Base-by-base conservation (phyloP, 2,888 invertebrate species). In the Laothoe populi region DNA sequence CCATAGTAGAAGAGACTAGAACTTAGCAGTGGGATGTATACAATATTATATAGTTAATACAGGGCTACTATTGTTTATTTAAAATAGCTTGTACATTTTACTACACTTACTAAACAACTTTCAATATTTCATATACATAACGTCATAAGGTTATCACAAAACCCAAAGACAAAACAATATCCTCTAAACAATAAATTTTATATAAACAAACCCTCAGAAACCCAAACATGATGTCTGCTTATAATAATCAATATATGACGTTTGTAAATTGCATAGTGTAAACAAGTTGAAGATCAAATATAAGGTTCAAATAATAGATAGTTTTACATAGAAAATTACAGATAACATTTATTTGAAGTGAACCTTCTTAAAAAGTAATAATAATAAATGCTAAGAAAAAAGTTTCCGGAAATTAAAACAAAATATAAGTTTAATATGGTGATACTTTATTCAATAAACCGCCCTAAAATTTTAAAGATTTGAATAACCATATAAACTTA, bases 191-290 rank as follows among this genome's bases (percentile, higher is more conserved):
- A 13, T 46, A 46, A 21, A 46, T 8, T 7, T 7, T 7, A 48
- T 48, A 13, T 48, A 24, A 48, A 48, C 24, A 24, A 31, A 31
- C 8, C n/a, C n/a, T n/a, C n/a, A n/a, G n/a, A n/a, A n/a, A n/a
- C n/a, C 31, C 7, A 4, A 26, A 4, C 31, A 31, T 49, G 8
- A 31, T 16, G 26, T 31, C 49, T 10, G 24, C 10, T 31, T 31
- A 0, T 16, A 49, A 31, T 31, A 31, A 49, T 49, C n/a, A 26
- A 26, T 31, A 7, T 26, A 31, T 49, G 49, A 49, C 49, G 49
- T 49, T 49, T 49, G 49, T 8, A 49, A 26, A 49, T 16, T 31
- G 49, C 49, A 49, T 49, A 48, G 5, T 23, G 26, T 48, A 49
- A 49, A 49, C 49, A 31, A 31, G 31, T 49, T 48, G 48, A 1